phyloP scores from a whole-genome alignment of 2,113 vertebrate species.

The Psephotus haematonotus region DNA sequence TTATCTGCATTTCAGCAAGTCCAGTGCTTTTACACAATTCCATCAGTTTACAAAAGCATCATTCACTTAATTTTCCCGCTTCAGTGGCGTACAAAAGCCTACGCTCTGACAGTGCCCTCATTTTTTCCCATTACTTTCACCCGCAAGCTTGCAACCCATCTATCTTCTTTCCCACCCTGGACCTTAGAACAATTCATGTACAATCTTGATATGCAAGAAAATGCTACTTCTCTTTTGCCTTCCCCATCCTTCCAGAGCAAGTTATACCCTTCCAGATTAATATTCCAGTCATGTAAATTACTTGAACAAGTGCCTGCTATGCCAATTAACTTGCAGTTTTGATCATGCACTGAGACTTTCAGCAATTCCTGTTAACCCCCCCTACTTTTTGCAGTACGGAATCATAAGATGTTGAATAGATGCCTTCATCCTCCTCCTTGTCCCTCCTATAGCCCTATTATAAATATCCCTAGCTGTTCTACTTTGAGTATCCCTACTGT shows the following conservation, averaged over 20 bases:
- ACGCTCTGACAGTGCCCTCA: not conserved
- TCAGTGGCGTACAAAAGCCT: not conserved
- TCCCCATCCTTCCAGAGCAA: not conserved
- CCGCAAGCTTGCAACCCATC: not conserved
- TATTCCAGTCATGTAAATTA: slow-evolving; percentile 45
- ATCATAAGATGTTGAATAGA: not conserved
- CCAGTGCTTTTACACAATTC: not conserved
- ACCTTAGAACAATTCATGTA: not conserved
- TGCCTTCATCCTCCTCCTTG: not conserved
- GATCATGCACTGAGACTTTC: not conserved
- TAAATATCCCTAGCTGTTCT: not conserved
- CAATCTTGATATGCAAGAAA: not conserved
- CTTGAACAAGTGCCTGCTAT: slow-evolving; percentile 45
- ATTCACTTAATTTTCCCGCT: not conserved
- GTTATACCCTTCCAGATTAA: not conserved
- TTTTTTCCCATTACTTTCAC: not conserved
- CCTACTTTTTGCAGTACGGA: not conserved
- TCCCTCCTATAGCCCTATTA: not conserved
- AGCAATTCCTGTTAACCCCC: not conserved
- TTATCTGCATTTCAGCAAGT: not conserved
- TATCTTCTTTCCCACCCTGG: not conserved
- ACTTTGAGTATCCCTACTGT: not conserved
- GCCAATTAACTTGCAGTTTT: slow-evolving; percentile 57
- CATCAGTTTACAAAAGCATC: not conserved
- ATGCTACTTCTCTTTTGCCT: not conserved